A percentile compares a stretch with the other conserved stretches of the same genome.
These are phyloP conservation scores for Steinernema scapterisci DNA, from an alignment of 2,888 invertebrate species.

Conservation along the genomic window DNA sequence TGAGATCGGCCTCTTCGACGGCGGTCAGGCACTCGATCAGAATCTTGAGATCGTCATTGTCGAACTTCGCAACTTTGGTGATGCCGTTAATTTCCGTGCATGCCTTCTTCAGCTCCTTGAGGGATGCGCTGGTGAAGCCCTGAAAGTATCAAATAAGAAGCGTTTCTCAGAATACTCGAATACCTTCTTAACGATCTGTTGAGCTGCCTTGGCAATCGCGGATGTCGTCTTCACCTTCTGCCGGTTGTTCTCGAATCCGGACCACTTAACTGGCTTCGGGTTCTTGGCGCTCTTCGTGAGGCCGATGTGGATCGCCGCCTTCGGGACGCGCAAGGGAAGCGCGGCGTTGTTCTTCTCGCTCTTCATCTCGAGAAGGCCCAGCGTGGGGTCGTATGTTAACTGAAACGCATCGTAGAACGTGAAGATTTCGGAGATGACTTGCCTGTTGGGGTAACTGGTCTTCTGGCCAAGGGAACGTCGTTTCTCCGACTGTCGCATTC, in stretches of 20 bases:
- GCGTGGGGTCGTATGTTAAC: background rate
- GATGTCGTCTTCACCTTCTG: background rate
- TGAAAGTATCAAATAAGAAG: background rate
- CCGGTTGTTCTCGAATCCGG: background rate
- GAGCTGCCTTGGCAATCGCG: background rate
- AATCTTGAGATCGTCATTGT: background rate
- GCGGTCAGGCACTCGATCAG: background rate
- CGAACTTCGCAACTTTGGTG: background rate
- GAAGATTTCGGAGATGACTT: background rate
- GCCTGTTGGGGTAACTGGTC: background rate
- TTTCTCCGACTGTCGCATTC: constrained; percentile 1
- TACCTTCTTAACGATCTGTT: background rate
- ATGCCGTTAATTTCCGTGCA: background rate
- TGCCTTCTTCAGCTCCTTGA: background rate
- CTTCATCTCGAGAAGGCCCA: constrained; percentile 6
- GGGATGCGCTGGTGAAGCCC: background rate
- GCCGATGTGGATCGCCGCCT: constrained; percentile 10
- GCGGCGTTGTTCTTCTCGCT: constrained; percentile 8
- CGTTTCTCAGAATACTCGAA: background rate
- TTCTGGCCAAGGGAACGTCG: constrained; percentile 14
- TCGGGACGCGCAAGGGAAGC: background rate
- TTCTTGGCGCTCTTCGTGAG: background rate
- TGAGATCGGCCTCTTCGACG: background rate
- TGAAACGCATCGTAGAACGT: background rate
- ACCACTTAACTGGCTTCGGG: background rate